phyloP scores from a whole-genome alignment of 2,888 invertebrate species.

The Gari tellinella region DNA sequence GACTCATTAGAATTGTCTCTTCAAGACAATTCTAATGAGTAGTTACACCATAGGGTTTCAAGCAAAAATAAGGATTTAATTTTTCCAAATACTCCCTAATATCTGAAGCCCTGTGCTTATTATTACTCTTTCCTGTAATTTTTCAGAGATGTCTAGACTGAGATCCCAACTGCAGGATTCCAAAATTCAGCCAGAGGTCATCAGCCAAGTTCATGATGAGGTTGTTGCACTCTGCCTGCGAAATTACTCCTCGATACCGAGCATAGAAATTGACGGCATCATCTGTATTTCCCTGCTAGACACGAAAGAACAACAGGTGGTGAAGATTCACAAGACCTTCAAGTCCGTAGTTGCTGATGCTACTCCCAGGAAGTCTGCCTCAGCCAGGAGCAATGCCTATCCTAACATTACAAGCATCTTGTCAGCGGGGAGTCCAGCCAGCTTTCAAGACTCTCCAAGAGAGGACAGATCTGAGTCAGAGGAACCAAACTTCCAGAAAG shows the following conservation, averaged over 20 bases:
- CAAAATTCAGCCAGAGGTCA: constrained; percentile 36
- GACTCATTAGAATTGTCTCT: too few species aligned
- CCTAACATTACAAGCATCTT: constrained; percentile 22
- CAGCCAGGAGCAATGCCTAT: constrained; percentile 4
- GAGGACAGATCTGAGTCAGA: too few species aligned
- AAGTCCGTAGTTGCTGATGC: constrained; percentile 35
- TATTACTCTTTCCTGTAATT: too few species aligned
- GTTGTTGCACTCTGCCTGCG: constrained; percentile 61
- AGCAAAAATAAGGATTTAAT: too few species aligned
- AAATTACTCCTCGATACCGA: constrained; percentile 44
- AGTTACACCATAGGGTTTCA: too few species aligned
- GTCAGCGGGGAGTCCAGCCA: background rate
- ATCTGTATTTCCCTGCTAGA: constrained; percentile 64
- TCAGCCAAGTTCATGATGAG: constrained; percentile 52
- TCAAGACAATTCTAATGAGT: too few species aligned
- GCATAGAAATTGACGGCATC: constrained; percentile 66
- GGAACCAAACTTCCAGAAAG: constrained; percentile 25
- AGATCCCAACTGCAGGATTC: background rate
- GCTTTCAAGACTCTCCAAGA: too few species aligned
- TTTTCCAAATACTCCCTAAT: too few species aligned
- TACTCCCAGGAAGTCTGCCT: background rate
- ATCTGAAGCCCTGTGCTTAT: too few species aligned
- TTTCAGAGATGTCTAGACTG: constrained; percentile 34
- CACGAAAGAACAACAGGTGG: constrained; percentile 62
- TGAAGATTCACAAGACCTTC: constrained; percentile 66